phyloP scores from a whole-genome alignment of 2,888 invertebrate genomes.

The Arrhopalites spinosus region DNA sequence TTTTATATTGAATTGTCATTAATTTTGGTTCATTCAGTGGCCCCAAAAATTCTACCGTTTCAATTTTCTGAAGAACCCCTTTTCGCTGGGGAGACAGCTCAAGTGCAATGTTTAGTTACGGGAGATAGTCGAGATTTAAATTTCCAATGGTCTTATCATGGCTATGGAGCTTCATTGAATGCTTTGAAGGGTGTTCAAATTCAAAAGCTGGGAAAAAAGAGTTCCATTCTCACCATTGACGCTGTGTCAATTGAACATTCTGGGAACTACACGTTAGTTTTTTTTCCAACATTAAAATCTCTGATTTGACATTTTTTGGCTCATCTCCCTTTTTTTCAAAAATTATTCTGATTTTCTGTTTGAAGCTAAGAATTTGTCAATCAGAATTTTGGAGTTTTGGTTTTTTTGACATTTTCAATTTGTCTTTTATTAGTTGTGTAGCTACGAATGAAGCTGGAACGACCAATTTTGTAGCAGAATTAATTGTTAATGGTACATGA shows the following conservation, averaged over 20 bases:
- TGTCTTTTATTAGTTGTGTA: constrained; percentile 57
- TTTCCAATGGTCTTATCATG: constrained; percentile 60
- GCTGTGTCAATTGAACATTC: constrained; percentile 59
- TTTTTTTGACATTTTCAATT: too few species aligned
- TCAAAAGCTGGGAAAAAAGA: constrained; percentile 65
- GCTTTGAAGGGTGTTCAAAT: constrained; percentile 53
- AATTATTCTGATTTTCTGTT: background rate
- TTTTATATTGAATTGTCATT: background rate
- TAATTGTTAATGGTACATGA: constrained; percentile 54
- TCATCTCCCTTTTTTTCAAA: background rate
- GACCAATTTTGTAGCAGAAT: constrained; percentile 57
- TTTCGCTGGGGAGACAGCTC: constrained; percentile 52
- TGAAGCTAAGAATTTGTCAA: constrained; percentile 2
- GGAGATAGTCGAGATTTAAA: constrained; percentile 59
- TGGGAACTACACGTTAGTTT: constrained; percentile 59
- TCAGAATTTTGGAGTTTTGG: background rate
- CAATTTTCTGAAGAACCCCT: constrained; percentile 59
- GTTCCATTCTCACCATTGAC: constrained; percentile 67
- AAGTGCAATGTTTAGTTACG: constrained; percentile 57
- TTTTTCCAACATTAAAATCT: background rate
- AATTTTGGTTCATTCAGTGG: constrained; percentile 38
- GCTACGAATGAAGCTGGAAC: constrained; percentile 57
- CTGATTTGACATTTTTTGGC: background rate
- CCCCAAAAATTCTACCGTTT: constrained; percentile 57
- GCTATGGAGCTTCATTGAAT: constrained; percentile 57